Conservation (phyloP, 1,140 invertebrate genomes). For the Metaphire vulgaris region DNA sequence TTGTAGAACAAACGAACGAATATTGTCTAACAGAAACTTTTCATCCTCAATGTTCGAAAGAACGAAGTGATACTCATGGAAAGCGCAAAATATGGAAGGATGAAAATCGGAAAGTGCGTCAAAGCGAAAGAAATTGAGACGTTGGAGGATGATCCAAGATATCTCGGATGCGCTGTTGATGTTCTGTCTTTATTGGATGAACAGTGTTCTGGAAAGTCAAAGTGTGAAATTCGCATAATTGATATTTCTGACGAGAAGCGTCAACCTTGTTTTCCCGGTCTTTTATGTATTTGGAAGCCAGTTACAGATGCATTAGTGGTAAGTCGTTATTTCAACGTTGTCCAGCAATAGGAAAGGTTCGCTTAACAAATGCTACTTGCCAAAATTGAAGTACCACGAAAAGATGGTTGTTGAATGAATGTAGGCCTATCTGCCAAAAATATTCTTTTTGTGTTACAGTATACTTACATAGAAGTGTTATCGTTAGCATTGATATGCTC, state of each 20-base stretch:
- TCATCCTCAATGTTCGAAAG: constrained; percentile 5
- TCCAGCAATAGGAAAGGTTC: no score
- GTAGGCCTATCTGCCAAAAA: no score
- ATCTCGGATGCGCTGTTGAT: constrained; percentile 1
- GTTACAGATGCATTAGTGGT: constrained; percentile 13
- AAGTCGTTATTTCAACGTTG: no score
- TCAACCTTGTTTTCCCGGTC: neutral
- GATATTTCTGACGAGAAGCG: neutral
- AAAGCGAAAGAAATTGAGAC: neutral
- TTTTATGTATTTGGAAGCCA: constrained; percentile 9
- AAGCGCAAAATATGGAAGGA: constrained; percentile 8
- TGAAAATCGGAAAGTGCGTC: constrained; percentile 16
- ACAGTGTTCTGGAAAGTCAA: constrained; percentile 3
- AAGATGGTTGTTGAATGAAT: no score
- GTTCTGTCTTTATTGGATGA: neutral
- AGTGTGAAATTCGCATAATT: neutral
- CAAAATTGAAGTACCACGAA: no score
- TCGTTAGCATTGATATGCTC: no score
- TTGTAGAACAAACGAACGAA: constrained; percentile 14
- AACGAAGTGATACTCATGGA: constrained; percentile 16
- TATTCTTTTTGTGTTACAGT: no score
- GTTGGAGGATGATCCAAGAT: neutral
- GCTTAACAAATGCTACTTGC: no score
- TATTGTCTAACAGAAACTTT: constrained; percentile 13
- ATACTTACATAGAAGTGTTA: no score